Evolutionary conservation across 2,113 vertebrate species (phyloP), one percentile per base, ranked within the genome.

Genomic region (Syngnathus scovelli): DNA sequence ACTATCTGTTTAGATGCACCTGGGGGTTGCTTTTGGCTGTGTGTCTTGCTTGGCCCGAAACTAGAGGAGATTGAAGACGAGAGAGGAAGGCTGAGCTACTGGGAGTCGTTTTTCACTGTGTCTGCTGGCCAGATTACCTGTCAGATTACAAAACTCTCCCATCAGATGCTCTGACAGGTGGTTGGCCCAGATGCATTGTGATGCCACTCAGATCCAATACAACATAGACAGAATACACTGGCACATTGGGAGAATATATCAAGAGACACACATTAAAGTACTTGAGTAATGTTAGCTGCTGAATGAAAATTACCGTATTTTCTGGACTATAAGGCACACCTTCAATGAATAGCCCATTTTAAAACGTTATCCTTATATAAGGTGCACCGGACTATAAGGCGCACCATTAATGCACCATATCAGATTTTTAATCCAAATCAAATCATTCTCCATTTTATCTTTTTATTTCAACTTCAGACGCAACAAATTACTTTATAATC

Each of bases 91-190:
- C 68, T 67, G 70, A 77, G 82, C 71, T 76, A 68, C 66, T 46
- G 54, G 39, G 68, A 78, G 74, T 84, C 75, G 56, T 90, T 89
- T 87, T 84, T 89, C 88, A 89, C 71, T 12, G 75, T 74, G 80
- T 90, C 87, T 86, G 72, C 68, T 23, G 71, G 64, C 82, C 76
- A 87, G 91, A 91, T 91, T 87, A 90, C 78, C 83, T 89, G 88
- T 90, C 90, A 91, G 88, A 89, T 90, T 90, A 90, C 78, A 86
- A 84, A 83, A 86, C 77, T 65, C 77, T 79, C 78, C 80, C 78
- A 85, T 87, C 89, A 89, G 79, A 71, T 48, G 12, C 70, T 76
- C 79, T 77, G 78, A 80, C 84, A 86, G 78, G 77, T 80, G 82
- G 78, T 64, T 75, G 61, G 83, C 79, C 75, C 70, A 74, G 83